Percentiles rank a stretch among this genome's conserved stretches.
phyloP scores from a whole-genome alignment of 2,888 invertebrate genomes.

The Trissonchulus latispiculum region DNA sequence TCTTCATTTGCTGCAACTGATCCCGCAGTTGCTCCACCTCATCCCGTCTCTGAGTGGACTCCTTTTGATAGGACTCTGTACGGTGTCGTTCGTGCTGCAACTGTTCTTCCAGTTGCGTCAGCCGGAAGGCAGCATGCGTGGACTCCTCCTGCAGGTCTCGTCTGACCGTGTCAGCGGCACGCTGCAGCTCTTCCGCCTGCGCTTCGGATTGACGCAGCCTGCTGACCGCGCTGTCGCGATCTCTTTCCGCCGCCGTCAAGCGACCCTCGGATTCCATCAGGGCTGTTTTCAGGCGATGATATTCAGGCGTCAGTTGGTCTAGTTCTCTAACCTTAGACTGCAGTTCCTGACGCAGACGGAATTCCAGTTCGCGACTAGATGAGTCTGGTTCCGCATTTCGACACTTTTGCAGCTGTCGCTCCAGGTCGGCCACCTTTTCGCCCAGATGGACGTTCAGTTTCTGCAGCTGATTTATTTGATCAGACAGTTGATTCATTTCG shows the following conservation, averaged over 20 bases:
- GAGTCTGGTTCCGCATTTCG: background rate
- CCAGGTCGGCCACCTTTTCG: background rate
- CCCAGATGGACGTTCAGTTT: background rate
- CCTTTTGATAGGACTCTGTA: too few relatives aligned
- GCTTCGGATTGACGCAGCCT: too few relatives aligned
- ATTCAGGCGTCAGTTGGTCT: background rate
- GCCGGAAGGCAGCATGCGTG: too few relatives aligned
- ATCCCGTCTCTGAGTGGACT: too few relatives aligned
- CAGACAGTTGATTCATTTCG: slow-evolving; percentile 11
- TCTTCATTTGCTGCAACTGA: too few relatives aligned
- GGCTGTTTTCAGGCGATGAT: too few relatives aligned
- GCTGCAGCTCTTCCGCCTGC: background rate
- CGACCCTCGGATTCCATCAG: background rate
- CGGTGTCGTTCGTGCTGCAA: background rate
- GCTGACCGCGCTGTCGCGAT: background rate
- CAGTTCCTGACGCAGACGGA: background rate
- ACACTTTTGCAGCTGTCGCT: background rate
- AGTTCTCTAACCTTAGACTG: too few relatives aligned
- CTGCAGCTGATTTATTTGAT: slow-evolving; percentile 8
- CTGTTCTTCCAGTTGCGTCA: too few relatives aligned
- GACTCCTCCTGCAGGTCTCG: background rate
- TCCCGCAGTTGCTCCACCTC: too few relatives aligned
- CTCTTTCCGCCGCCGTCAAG: background rate
- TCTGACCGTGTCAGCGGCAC: too few relatives aligned
- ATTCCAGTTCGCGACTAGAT: background rate